Evolutionary conservation across 2,797 vertebrate species (phyloP).

Genomic region (Hydrolagus colliei): DNA sequence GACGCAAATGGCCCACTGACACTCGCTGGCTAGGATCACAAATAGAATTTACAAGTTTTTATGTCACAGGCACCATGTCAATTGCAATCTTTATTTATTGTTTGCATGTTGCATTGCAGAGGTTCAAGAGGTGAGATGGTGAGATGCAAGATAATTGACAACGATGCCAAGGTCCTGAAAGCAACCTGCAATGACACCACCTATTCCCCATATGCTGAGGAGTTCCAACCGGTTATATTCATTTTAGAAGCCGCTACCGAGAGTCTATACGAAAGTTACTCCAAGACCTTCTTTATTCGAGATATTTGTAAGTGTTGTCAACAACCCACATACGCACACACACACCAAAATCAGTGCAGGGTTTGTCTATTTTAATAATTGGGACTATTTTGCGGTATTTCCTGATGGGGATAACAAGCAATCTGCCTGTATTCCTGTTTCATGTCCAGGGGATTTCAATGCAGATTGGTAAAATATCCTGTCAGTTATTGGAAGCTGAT

Average conservation of each 20-base stretch:
- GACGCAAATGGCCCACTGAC: no score
- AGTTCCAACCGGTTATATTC: background rate
- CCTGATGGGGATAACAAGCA: no score
- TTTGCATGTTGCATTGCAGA: constrained; percentile 7
- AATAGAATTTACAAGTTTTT: no score
- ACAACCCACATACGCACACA: no score
- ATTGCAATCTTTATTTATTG: background rate
- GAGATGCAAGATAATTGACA: background rate
- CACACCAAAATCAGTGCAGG: no score
- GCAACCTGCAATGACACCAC: constrained; percentile 1
- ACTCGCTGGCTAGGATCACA: no score
- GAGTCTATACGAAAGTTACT: constrained; percentile 55
- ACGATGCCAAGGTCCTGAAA: background rate
- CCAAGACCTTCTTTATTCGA: constrained; percentile 54
- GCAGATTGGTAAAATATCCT: no score
- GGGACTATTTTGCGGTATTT: no score
- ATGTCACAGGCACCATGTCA: background rate
- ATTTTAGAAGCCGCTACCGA: constrained; percentile 26
- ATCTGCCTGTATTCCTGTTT: no score
- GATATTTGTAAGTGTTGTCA: constrained; percentile 56
- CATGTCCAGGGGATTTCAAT: no score
- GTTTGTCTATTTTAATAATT: no score
- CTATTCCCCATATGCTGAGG: constrained; percentile 21
- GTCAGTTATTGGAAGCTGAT: no score
- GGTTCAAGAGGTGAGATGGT: background rate